Evolutionary conservation across 2,113 vertebrate species (phyloP).

Genomic region (Picathartes gymnocephalus): DNA sequence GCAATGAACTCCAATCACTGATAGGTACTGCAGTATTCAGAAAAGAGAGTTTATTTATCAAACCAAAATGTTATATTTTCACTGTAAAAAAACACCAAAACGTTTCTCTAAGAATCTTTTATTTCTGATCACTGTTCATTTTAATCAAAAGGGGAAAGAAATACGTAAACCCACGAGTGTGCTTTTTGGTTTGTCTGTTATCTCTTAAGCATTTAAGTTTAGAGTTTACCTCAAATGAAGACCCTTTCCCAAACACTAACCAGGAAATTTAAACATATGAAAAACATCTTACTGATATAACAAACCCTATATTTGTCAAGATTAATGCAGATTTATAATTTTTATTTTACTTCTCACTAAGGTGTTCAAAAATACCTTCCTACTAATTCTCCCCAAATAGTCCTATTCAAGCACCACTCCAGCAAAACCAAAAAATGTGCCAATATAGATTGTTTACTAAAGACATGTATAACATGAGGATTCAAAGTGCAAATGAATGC

Average conservation of each 20-base stretch:
- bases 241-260: background rate
- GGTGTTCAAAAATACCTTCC: background rate
- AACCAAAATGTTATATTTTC: background rate
- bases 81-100: background rate
- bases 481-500: background rate
- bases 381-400: background rate
- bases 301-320: background rate
- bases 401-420: background rate
- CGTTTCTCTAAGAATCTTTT: background rate
- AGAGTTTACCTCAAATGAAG: background rate
- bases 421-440: background rate
- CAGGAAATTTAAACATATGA: background rate
- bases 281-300: background rate
- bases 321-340: background rate
- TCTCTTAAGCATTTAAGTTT: background rate
- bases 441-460: background rate
- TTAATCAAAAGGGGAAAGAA: background rate
- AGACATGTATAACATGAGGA: background rate
- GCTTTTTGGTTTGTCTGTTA: background rate
- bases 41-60: background rate
- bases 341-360: background rate
- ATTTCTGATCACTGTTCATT: background rate
- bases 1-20: background rate
- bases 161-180: accelerated
- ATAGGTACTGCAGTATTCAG: background rate